Percentiles rank a stretch among this genome's conserved stretches.
These are phyloP conservation scores for Shargacucullia verbasci DNA, from an alignment of 2,888 invertebrate genomes.

Conservation along the genomic window DNA sequence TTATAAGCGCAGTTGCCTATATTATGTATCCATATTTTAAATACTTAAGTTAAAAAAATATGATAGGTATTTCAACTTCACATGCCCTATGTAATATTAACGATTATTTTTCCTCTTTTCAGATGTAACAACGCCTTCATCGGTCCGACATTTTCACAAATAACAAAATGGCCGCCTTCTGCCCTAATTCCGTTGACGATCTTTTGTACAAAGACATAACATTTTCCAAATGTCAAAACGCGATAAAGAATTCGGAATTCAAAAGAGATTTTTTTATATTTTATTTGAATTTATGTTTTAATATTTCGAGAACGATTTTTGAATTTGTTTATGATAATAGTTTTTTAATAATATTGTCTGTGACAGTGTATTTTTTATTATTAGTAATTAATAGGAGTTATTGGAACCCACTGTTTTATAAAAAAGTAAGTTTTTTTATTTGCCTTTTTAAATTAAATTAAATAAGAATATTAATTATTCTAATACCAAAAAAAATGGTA, in stretches of 20 bases:
- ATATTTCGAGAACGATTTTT: conserved; percentile 38
- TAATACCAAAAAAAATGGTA: too few relatives aligned
- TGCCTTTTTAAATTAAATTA: too few relatives aligned
- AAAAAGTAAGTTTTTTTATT: conserved; percentile 72
- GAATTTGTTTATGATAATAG: conserved; percentile 56
- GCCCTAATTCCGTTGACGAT: conserved; percentile 5
- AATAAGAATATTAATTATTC: too few relatives aligned
- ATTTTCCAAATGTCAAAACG: conserved; percentile 35
- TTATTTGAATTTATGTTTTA: conserved; percentile 53
- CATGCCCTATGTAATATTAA: background rate
- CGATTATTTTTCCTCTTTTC: conserved; percentile 22
- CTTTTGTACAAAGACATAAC: conserved; percentile 22
- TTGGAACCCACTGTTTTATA: conserved; percentile 69
- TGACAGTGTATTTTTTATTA: conserved; percentile 61
- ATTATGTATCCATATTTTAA: too few relatives aligned
- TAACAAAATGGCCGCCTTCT: conserved; percentile 34
- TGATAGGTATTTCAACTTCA: too few relatives aligned
- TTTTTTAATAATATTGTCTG: conserved; percentile 52
- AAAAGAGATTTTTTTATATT: conserved; percentile 48
- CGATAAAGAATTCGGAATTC: conserved; percentile 18
- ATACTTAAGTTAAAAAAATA: too few relatives aligned
- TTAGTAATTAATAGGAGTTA: conserved; percentile 69
- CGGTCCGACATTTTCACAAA: conserved; percentile 4
- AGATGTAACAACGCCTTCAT: conserved; percentile 14
- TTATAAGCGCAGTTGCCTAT: too few relatives aligned